Evolutionary conservation across 2,113 vertebrate species (phyloP).

Genomic region (Mugil cephalus): DNA sequence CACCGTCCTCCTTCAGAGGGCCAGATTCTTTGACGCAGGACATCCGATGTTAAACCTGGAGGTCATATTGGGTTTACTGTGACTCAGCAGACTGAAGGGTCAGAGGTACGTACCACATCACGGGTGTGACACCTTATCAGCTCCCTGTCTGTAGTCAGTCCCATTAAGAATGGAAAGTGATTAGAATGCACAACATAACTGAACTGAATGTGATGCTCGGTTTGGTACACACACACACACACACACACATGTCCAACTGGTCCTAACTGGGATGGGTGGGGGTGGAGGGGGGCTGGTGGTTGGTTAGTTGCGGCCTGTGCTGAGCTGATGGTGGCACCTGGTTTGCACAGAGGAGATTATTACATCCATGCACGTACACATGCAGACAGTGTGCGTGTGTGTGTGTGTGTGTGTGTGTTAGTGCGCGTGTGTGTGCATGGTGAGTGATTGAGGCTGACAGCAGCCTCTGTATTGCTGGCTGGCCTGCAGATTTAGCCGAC

Average conservation of each 20-base stretch:
- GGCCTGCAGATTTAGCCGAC: constrained; percentile 84
- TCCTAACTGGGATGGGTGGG: constrained; percentile 17
- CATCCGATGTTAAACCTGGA: constrained; percentile 5
- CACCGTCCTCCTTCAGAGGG: not conserved
- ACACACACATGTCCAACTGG: constrained; percentile 1
- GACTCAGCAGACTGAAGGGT: constrained; percentile 17
- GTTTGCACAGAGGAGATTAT: constrained; percentile 70
- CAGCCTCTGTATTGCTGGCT: constrained; percentile 84
- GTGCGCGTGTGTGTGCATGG: constrained; percentile 30
- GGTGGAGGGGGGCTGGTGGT: not conserved
- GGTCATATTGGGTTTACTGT: constrained; percentile 21
- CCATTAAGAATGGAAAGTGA: not conserved
- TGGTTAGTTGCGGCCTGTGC: constrained; percentile 24
- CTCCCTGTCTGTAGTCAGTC: not conserved
- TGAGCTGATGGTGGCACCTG: constrained; percentile 70
- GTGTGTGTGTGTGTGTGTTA: constrained; percentile 39
- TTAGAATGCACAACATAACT: not conserved
- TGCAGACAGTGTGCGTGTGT: constrained; percentile 24
- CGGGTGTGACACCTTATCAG: not conserved
- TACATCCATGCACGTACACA: constrained; percentile 11
- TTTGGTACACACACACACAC: not conserved
- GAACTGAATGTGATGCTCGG: not conserved
- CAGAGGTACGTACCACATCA: not conserved
- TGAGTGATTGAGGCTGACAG: constrained; percentile 86
- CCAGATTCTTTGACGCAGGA: not conserved